Base-by-base conservation (phyloP, 2,113 vertebrate species). In the Upupa epops region DNA sequence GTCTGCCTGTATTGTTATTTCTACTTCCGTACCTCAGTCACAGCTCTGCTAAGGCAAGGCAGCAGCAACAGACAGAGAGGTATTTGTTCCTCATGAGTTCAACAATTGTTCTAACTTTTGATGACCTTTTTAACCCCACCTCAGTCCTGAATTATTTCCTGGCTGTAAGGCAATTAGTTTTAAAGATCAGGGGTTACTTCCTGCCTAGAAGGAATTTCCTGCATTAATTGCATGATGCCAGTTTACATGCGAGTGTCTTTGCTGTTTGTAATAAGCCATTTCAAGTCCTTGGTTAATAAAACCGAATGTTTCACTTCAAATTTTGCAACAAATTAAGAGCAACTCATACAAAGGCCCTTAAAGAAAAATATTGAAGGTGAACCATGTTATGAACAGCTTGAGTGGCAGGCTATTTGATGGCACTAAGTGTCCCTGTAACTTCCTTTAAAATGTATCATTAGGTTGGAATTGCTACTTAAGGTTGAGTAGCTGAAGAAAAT, bases 231-330 rank as follows among this genome's bases (percentile, higher is more conserved):
- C 48, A 51, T 7, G 21, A 51, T 29, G 29, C 17, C 31, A 13
- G 22, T 60, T 78, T 40, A 54, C 29, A 34, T 31, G 22, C 25
- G 74, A 49, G 40, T 11, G 25, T 19, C 76, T 78, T 66, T 7
- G 29, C 45, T 64, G 17, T 74, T 71, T 49, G 49, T 32, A 52
- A 69, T 58, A 21, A 75, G n/a, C 86, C 75, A 31, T 24, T 45
- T 51, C 4, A 48, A 66, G 37, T 26, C 29, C 73, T 80, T 13
- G 59, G 25, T 63, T 48, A 60, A 22, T 13, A 17, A 13, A 65
- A 88, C 73, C 76, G 86, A 94, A 65, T 88, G 25, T 88, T 84
- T 93, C 60, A 88, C 28, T 36, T 81, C 6, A 52, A n/a, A 24
- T 76, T 56, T 81, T 42, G 37, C 24, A 52, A 24, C 69, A 74